Percentiles rank a stretch among this genome's conserved stretches.
These are phyloP conservation scores for Rutpela maculata DNA, from an alignment of 2,888 invertebrate species.

Conservation along the genomic window DNA sequence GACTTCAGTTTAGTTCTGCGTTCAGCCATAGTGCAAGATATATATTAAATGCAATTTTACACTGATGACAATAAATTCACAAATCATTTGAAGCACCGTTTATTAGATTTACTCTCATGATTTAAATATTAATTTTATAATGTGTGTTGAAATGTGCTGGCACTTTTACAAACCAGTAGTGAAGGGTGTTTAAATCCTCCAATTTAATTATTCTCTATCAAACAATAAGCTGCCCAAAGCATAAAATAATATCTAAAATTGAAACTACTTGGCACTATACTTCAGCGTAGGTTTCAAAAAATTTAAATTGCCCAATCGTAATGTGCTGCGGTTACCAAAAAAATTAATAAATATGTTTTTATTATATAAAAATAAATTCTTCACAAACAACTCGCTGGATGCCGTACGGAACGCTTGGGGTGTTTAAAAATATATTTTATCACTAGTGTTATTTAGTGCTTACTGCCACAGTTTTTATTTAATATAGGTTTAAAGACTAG, in stretches of 20 bases:
- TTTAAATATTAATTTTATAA: slow-evolving; percentile 25
- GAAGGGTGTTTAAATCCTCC: slow-evolving; percentile 39
- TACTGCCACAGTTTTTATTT: slow-evolving; percentile 49
- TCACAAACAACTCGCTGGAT: slow-evolving; percentile 23
- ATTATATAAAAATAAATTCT: slow-evolving; percentile 21
- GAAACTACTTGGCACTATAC: slow-evolving; percentile 59
- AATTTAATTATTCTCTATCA: slow-evolving; percentile 55
- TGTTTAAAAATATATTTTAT: slow-evolving; percentile 38
- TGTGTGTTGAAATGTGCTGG: slow-evolving; percentile 40
- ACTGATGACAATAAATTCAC: slow-evolving; percentile 44
- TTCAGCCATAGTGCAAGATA: slow-evolving; percentile 63
- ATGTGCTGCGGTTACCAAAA: slow-evolving; percentile 33
- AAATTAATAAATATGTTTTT: slow-evolving; percentile 39
- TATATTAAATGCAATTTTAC: slow-evolving; percentile 40
- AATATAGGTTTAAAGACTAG: slow-evolving; percentile 25
- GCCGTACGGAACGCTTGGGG: neutral
- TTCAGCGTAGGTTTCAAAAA: slow-evolving; percentile 59
- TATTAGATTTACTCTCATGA: slow-evolving; percentile 37
- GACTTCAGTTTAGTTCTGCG: slow-evolving; percentile 61
- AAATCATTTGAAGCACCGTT: slow-evolving; percentile 48
- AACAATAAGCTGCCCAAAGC: slow-evolving; percentile 58
- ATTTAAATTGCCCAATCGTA: slow-evolving; percentile 52
- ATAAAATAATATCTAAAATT: slow-evolving; percentile 61
- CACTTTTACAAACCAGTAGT: slow-evolving; percentile 47
- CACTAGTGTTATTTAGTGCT: slow-evolving; percentile 49